phyloP scores from a whole-genome alignment of 2,888 invertebrate species.

The Agonopterix arenella region DNA sequence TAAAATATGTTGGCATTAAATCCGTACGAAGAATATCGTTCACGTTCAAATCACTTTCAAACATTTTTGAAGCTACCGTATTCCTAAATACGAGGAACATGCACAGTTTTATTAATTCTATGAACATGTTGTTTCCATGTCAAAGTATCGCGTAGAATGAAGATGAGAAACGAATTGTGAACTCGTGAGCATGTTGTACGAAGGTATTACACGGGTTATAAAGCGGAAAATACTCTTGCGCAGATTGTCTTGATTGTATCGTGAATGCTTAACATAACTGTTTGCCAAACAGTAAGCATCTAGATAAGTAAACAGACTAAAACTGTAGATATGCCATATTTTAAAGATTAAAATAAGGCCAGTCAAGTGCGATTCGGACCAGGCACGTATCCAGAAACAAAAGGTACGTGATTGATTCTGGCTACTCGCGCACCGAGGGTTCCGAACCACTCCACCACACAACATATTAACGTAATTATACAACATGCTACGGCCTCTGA shows the following conservation, averaged over 20 bases:
- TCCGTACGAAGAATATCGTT: conserved; percentile 83
- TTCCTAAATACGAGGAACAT: too few species aligned
- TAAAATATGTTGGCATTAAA: conserved; percentile 81
- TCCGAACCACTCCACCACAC: too few species aligned
- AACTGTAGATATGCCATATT: neutral
- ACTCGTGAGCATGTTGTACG: conserved; percentile 15
- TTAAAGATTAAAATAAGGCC: too few species aligned
- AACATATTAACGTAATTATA: too few species aligned
- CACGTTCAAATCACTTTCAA: conserved; percentile 66
- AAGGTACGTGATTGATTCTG: too few species aligned
- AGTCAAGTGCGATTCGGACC: too few species aligned
- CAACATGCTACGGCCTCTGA: too few species aligned
- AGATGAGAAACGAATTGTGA: conserved; percentile 16
- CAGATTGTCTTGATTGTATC: neutral
- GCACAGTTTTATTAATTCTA: neutral
- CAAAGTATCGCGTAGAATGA: conserved; percentile 7
- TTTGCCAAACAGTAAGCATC: neutral
- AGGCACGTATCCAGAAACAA: too few species aligned
- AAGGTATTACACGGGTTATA: conserved; percentile 52
- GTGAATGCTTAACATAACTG: neutral
- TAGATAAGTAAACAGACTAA: neutral
- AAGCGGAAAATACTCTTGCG: conserved; percentile 9
- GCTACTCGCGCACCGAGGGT: too few species aligned
- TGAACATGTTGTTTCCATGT: neutral
- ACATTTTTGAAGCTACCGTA: conserved; percentile 22